Evolutionary conservation across 1,140 invertebrate genomes (phyloP).

Genomic region (Ephestia elutella): DNA sequence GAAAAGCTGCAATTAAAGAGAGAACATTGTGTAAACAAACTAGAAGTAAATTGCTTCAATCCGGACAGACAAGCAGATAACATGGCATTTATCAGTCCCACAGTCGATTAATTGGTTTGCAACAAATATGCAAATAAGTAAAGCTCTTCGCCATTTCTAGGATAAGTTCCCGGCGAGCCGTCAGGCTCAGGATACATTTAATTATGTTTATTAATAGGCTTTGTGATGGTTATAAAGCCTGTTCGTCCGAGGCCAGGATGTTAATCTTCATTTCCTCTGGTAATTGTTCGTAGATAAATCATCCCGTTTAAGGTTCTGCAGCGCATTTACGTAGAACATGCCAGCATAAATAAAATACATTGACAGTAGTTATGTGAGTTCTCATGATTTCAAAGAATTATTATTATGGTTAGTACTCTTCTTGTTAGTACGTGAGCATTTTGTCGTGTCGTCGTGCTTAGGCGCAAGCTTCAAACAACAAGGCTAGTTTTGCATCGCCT

Average conservation of each 20-base stretch:
- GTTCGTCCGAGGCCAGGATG: slow-evolving; percentile 15
- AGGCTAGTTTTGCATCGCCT: too few relatives aligned
- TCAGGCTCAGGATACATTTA: slow-evolving; percentile 36
- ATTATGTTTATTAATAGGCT: slow-evolving; percentile 39
- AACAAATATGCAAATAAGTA: slow-evolving; percentile 16
- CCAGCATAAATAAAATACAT: slow-evolving; percentile 4
- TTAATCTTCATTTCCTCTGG: slow-evolving; percentile 24
- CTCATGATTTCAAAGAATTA: neutral
- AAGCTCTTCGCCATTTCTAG: slow-evolving; percentile 3
- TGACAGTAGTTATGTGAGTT: slow-evolving; percentile 2
- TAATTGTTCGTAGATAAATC: slow-evolving; percentile 15
- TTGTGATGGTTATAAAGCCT: slow-evolving; percentile 24
- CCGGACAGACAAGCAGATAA: neutral
- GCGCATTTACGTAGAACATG: slow-evolving; percentile 1
- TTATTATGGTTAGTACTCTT: neutral
- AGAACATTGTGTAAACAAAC: neutral
- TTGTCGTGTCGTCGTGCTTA: neutral
- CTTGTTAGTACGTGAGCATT: slow-evolving; percentile 9
- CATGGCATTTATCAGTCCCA: slow-evolving; percentile 11
- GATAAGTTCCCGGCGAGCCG: neutral
- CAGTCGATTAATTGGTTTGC: slow-evolving; percentile 15
- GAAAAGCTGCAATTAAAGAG: neutral
- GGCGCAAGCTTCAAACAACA: too few relatives aligned
- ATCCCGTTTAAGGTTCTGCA: slow-evolving; percentile 7
- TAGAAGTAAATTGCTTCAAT: neutral